Evolutionary conservation across 2,797 vertebrate genomes (phyloP).

Genomic region (Cichlasoma orientale): DNA sequence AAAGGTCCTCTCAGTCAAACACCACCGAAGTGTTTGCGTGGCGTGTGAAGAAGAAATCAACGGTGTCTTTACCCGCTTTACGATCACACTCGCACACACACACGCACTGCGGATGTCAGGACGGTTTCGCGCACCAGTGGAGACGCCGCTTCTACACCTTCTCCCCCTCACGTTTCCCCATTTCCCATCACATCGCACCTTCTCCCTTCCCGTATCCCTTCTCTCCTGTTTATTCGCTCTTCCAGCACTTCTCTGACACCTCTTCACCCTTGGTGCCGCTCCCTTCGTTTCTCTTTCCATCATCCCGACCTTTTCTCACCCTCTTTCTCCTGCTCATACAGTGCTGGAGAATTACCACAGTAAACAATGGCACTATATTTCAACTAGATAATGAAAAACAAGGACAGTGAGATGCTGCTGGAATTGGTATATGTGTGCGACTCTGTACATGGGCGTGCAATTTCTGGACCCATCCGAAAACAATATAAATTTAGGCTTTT

Average conservation of each 20-base stretch:
- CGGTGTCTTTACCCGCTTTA: neutral
- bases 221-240: slow-evolving; percentile 23
- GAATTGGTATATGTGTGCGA: neutral
- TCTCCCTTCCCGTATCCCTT: slow-evolving; percentile 15
- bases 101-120: slow-evolving; percentile 37
- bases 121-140: slow-evolving; percentile 50
- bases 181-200: slow-evolving; percentile 51
- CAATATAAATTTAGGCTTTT: neutral
- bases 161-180: slow-evolving; percentile 28
- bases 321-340: slow-evolving; percentile 28
- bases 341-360: slow-evolving; percentile 22
- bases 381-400: neutral
- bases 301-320: slow-evolving; percentile 40
- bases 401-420: neutral
- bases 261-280: slow-evolving; percentile 28
- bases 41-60: slow-evolving; percentile 17
- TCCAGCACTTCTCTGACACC: slow-evolving; percentile 44
- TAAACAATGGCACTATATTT: slow-evolving; percentile 52
- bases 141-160: slow-evolving; percentile 34
- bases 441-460: neutral
- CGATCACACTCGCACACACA: slow-evolving; percentile 5
- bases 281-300: slow-evolving; percentile 18
- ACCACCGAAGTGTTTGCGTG: slow-evolving; percentile 7
- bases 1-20: slow-evolving; percentile 13
- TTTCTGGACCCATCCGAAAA: neutral